Percentiles rank a stretch among this genome's conserved stretches.
phyloP scores from a whole-genome alignment of 53 echinoderm and acorn worm genomes.

The Antedon mediterranea region DNA sequence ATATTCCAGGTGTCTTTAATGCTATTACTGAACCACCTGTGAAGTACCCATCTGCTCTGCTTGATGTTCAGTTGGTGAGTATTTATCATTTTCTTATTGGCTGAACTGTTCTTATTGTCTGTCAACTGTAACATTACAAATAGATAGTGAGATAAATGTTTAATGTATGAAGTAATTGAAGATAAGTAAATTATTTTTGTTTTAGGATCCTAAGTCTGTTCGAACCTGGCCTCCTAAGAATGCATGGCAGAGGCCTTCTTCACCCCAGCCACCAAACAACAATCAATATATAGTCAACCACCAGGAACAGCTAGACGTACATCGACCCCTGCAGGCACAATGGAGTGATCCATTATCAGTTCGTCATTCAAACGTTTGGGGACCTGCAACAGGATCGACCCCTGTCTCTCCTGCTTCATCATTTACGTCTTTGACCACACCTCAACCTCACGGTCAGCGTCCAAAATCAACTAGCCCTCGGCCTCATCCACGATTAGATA shows the following conservation, averaged over 20 bases:
- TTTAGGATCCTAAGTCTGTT: constrained; percentile 71
- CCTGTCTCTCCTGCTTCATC: constrained; percentile 70
- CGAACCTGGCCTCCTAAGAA: constrained; percentile 98
- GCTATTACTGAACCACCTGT: not conserved
- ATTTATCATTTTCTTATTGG: too few species aligned
- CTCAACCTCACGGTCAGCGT: constrained; percentile 25
- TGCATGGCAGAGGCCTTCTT: constrained; percentile 66
- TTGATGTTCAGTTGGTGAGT: not conserved
- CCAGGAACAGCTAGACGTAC: constrained; percentile 75
- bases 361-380: constrained; percentile 34
- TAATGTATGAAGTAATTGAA: too few species aligned
- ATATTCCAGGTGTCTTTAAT: not conserved
- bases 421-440: constrained; percentile 27
- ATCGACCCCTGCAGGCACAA: constrained; percentile 85
- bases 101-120: too few species aligned
- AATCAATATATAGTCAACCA: not conserved
- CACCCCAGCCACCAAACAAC: constrained; percentile 29
- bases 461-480: constrained; percentile 15
- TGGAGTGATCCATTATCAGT: constrained; percentile 94
- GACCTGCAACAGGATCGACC: constrained; percentile 38
- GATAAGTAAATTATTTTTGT: too few species aligned
- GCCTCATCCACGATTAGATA: constrained; percentile 60
- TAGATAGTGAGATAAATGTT: too few species aligned
- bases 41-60: not conserved
- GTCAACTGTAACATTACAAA: too few species aligned